phyloP scores from a whole-genome alignment of 2,797 vertebrate species.

The Zalophus californianus region DNA sequence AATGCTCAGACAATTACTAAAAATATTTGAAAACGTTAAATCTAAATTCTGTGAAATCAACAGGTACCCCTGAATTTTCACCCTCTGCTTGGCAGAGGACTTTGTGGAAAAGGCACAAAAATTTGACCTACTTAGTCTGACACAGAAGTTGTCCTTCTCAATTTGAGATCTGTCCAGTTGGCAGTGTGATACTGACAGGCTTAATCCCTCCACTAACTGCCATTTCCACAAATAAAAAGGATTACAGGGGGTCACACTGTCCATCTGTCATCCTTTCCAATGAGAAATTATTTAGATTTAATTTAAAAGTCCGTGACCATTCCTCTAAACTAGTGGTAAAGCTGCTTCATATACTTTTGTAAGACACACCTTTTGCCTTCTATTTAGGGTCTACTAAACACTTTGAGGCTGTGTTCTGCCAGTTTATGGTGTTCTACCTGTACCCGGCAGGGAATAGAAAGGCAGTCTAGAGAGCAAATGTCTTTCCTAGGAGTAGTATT shows the following conservation, averaged over 20 bases:
- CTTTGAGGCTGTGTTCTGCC: not conserved
- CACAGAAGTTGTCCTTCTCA: conserved; percentile 53
- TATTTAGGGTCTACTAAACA: not conserved
- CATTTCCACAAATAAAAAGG: conserved; percentile 43
- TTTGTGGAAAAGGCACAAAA: conserved; percentile 55
- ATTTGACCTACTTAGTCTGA: conserved; percentile 17
- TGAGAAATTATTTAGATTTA: conserved; percentile 42
- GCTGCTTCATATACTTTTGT: not conserved
- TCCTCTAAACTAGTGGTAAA: not conserved
- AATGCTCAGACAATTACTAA: conserved; percentile 23
- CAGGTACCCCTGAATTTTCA: not conserved
- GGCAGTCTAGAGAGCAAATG: not conserved
- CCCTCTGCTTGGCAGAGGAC: not conserved
- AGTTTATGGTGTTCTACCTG: not conserved
- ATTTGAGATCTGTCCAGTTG: conserved; percentile 59
- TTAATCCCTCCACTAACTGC: not conserved
- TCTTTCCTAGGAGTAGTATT: not conserved
- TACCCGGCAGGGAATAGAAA: not conserved
- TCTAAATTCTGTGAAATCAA: conserved; percentile 11
- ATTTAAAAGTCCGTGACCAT: not conserved
- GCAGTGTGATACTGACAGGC: not conserved
- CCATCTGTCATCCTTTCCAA: conserved; percentile 57
- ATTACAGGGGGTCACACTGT: not conserved
- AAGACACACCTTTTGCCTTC: not conserved
- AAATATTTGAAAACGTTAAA: conserved; percentile 10